Percentiles rank a stretch among this genome's conserved stretches.
These are phyloP conservation scores for Nibea albiflora DNA, from an alignment of 2,113 vertebrate species.

Conservation along the genomic window DNA sequence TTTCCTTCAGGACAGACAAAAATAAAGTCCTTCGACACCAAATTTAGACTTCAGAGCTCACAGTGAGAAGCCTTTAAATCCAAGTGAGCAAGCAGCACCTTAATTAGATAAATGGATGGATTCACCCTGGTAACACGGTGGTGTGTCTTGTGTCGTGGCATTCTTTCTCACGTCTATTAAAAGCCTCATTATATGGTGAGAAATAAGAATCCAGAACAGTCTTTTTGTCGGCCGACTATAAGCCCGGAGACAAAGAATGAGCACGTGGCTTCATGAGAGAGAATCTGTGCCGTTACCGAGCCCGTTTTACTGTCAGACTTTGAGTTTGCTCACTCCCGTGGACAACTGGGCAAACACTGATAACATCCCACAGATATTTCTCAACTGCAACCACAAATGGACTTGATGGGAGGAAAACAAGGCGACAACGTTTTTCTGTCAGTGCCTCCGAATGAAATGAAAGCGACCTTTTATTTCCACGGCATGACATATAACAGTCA, in stretches of 20 bases:
- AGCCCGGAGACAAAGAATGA: background rate
- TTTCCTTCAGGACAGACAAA: background rate
- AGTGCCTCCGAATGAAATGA: background rate
- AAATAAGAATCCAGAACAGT: background rate
- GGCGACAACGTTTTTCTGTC: background rate
- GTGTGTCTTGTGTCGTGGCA: background rate
- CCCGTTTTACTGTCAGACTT: background rate
- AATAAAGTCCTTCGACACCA: constrained; percentile 6
- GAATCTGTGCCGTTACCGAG: background rate
- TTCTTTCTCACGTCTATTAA: background rate
- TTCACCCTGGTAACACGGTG: background rate
- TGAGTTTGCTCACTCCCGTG: background rate
- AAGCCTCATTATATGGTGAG: background rate
- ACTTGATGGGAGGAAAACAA: background rate
- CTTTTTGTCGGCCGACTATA: background rate
- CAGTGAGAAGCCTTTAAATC: background rate
- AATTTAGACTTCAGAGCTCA: constrained; percentile 7
- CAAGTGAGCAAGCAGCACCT: constrained; percentile 13
- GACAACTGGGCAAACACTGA: constrained; percentile 37
- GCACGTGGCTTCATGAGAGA: background rate
- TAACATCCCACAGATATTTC: constrained; percentile 25
- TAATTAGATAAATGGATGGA: constrained; percentile 35
- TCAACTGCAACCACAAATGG: background rate
- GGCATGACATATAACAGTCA: background rate
- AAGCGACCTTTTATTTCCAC: background rate